These are phyloP conservation scores for Platyura marginata DNA, from an alignment of 1,140 invertebrate genomes.

Conservation along the genomic window DNA sequence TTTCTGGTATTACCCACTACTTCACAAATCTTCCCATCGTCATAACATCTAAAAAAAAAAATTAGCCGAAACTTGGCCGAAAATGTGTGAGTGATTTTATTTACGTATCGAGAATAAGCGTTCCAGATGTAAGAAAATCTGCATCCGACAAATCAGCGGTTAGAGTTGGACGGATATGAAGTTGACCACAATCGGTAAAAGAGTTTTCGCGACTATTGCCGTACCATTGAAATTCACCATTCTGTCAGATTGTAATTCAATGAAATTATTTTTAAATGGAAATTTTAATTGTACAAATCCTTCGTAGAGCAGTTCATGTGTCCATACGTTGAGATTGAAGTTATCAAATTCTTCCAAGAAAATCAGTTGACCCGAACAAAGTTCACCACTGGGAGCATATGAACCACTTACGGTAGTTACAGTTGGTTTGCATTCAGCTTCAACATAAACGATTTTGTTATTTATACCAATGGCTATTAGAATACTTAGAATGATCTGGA, in stretches of 20 bases:
- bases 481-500: too few species aligned
- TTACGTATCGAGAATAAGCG: too few species aligned
- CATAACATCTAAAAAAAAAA: too few species aligned
- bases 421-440: too few species aligned
- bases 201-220: constrained; percentile 31
- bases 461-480: too few species aligned
- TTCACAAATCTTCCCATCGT: too few species aligned
- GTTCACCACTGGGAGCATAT: neutral
- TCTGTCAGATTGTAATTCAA: constrained; percentile 15
- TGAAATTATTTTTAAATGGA: neutral
- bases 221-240: constrained; percentile 38
- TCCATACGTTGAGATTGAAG: constrained; percentile 29
- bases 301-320: constrained; percentile 31
- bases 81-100: too few species aligned
- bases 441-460: too few species aligned
- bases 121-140: constrained; percentile 25
- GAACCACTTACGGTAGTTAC: neutral
- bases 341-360: constrained; percentile 34
- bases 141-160: constrained; percentile 27
- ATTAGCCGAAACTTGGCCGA: too few species aligned
- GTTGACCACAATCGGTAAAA: constrained; percentile 26
- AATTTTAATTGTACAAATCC: constrained; percentile 30
- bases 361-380: constrained; percentile 25
- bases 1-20: constrained; percentile 11
- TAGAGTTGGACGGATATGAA: constrained; percentile 30